Evolutionary conservation across 1,140 invertebrate genomes (phyloP), one percentile per base, ranked within the genome.

Genomic region (Drosophila fuyamai): DNA sequence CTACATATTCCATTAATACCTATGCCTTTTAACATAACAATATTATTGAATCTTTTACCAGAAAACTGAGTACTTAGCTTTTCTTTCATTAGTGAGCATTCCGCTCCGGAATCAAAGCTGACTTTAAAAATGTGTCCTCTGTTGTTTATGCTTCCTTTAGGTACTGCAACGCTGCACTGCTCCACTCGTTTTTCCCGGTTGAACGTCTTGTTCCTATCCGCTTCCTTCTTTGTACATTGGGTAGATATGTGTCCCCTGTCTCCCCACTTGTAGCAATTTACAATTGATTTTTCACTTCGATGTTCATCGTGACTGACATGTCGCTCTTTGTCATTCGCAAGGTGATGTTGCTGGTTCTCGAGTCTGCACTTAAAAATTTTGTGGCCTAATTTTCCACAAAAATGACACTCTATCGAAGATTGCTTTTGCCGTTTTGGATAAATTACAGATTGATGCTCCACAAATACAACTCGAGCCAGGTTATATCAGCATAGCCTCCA

Each of bases 51-150:
- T 43, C 14, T 14, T 43, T 43, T 43, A 14, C 41, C 41, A 43
- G 54, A 61, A 62, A 72, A 62, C 48, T 36, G 44, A 6, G 43
- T 60, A 70, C 57, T 70, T 60, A 60, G 57, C 36, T 58, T 59
- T 63, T 72, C 23, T 65, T 72, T 72, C 44, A 56, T 55, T 46
- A 41, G 9, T 10, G 38, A 63, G 32, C 67, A 63, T 50, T 71
- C 53, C 36, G 46, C 7, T 50, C 68, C 47, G 3, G 43, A 70
- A 56, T 56, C 51, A 10, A 72, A 72, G n/a, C 48, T 72, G 44
- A 63, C 27, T 63, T 58, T n/a, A 29, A 59, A 65, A 53, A 43
- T 73, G 51, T 62, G 16, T 16, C 14, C 55, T 61, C 38, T 57
- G 46, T 72, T 54, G 60, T 58, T 53, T 41, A 63, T 14, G 12